Evolutionary conservation across 2,888 invertebrate species (phyloP).

Genomic region (Iselma pallidipennis): DNA sequence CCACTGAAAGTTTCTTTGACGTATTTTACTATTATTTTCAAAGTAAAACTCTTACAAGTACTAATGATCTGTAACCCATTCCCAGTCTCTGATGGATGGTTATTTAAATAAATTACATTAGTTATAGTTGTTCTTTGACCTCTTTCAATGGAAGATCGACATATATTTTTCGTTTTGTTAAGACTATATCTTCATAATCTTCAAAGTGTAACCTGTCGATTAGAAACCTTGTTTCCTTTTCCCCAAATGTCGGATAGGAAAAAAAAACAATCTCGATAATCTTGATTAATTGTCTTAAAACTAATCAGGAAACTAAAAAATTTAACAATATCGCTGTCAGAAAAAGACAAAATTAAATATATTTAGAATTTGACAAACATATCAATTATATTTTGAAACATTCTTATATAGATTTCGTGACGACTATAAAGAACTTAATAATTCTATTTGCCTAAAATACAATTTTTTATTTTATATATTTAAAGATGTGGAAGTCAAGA

Average conservation of each 20-base stretch:
- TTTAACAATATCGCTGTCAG: no score
- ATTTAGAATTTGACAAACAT: not conserved
- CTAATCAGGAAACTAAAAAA: not conserved
- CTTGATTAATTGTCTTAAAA: not conserved
- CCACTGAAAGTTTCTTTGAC: not conserved
- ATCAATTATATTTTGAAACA: not conserved
- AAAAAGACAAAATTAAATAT: no score
- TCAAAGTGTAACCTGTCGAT: no score
- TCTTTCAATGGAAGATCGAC: constrained; percentile 11
- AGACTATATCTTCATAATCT: not conserved
- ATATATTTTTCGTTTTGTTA: constrained; percentile 9
- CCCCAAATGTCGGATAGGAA: no score
- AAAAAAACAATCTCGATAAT: no score
- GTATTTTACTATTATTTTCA: not conserved
- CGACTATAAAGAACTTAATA: not conserved
- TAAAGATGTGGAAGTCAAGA: no score
- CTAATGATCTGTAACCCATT: constrained; percentile 14
- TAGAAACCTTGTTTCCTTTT: no score
- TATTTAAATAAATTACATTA: constrained; percentile 23
- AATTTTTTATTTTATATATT: no score
- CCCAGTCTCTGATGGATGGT: constrained; percentile 16
- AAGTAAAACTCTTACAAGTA: constrained; percentile 8
- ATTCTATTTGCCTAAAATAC: no score
- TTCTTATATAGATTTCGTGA: not conserved
- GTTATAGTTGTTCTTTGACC: constrained; percentile 11